Base-by-base conservation (phyloP, 2,888 invertebrate species). In the Encarsia formosa region DNA sequence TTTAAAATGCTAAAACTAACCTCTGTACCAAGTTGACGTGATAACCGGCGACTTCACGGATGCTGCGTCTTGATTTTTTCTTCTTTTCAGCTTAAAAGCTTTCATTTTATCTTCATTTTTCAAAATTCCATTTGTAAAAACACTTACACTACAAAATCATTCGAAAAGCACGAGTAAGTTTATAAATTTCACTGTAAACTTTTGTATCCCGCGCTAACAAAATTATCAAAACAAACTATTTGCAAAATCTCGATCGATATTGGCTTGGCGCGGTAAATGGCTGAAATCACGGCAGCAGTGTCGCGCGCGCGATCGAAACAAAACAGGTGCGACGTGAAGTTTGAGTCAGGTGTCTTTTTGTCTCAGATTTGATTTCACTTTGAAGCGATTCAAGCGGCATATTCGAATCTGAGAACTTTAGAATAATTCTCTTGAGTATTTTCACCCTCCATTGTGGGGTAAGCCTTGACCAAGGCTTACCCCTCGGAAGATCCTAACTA, bases 11-110 rank as follows among this genome's bases (percentile, higher is more conserved):
- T n/a, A 13, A 20, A 44, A 53, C 52, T 53, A 54, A 54, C 54
- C 54, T 54, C 39, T 54, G 45, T 16, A 47, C 54, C 54, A 54
- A 23, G 47, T 51, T 32, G 54, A 51, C 11, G 31, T 39, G 20
- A 54, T 44, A 31, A 54, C 31, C 47, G 50, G 43, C 22, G 50
- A 54, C 29, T 51, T 47, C 9, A 24, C 44, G 23, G 22, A 47
- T 5, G 18, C 43, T 3, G 44, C 8, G 24, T 26, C 35, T 6
- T 54, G 43, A 44, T 49, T 48, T 49, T 16, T 15, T 34, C 35
- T 44, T 9, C 46, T 24, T 51, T 40, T 54, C 13, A 16, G 6
- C 20, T 50, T 47, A 3, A 47, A 42, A 19, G 39, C 19, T 18
- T 44, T 54, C 50, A 54, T 54, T 26, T 37, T 50, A 19, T 34